Evolutionary conservation across 1,140 invertebrate genomes (phyloP).

Genomic region (Trachymyrmex septentrionalis): DNA sequence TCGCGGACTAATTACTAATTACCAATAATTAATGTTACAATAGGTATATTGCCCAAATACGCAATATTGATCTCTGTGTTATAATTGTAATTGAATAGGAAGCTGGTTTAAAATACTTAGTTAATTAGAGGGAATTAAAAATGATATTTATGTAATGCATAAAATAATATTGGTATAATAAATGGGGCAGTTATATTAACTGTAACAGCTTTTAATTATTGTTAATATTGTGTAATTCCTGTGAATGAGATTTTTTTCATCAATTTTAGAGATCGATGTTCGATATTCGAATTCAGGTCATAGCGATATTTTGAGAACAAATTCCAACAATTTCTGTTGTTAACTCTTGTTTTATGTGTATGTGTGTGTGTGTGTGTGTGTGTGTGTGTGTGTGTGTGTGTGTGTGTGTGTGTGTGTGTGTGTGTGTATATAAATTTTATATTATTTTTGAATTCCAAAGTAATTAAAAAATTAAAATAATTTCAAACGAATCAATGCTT

Average conservation of each 20-base stretch:
- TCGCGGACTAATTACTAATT: not conserved
- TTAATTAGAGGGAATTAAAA: not conserved
- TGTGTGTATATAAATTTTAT: not conserved
- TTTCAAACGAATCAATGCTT: not conserved
- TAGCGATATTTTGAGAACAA: not conserved
- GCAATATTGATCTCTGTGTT: not conserved
- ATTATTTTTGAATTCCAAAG: not conserved
- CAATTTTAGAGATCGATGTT: not conserved
- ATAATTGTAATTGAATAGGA: not conserved
- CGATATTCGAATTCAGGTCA: not conserved
- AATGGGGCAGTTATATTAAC: not conserved
- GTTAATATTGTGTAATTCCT: not conserved
- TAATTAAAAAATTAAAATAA: slow-evolving; percentile 2
- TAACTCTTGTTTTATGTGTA: too few species aligned
- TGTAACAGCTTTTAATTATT: slow-evolving; percentile 5
- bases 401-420: too few species aligned
- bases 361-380: too few species aligned
- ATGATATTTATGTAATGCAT: not conserved
- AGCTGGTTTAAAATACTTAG: not conserved
- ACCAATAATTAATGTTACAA: slow-evolving; percentile 19
- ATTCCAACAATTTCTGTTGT: not conserved
- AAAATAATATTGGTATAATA: slow-evolving; percentile 10
- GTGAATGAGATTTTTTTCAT: not conserved
- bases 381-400: too few species aligned
- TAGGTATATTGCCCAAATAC: not conserved